These are phyloP conservation scores for Actias luna DNA, from an alignment of 2,888 invertebrate species.

Conservation along the genomic window DNA sequence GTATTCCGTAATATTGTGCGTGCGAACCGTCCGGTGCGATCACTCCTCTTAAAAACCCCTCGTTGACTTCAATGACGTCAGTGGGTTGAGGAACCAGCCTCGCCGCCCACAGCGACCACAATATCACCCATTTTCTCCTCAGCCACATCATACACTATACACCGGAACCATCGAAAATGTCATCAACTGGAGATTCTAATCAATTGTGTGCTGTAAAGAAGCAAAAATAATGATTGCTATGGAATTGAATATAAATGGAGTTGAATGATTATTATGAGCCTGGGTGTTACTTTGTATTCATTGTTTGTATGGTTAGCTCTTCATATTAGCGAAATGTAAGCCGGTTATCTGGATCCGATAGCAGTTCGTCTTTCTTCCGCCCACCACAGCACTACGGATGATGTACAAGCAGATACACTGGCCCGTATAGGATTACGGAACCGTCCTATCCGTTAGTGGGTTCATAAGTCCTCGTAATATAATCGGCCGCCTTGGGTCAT, in stretches of 20 bases:
- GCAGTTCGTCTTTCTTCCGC: too few species aligned
- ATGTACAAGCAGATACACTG: too few species aligned
- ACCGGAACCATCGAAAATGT: neutral
- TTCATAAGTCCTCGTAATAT: too few species aligned
- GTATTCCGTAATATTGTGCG: slow-evolving; percentile 53
- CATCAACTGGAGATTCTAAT: neutral
- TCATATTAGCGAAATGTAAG: too few species aligned
- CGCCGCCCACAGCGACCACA: slow-evolving; percentile 59
- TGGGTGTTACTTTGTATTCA: too few species aligned
- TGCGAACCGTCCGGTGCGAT: slow-evolving; percentile 54
- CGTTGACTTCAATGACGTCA: slow-evolving; percentile 39
- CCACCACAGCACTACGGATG: too few species aligned
- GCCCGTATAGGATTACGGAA: too few species aligned
- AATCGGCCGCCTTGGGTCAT: too few species aligned
- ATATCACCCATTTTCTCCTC: slow-evolving; percentile 51
- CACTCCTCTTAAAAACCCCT: slow-evolving; percentile 51
- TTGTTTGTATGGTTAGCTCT: too few species aligned
- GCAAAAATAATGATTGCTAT: neutral
- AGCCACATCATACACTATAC: slow-evolving; percentile 26
- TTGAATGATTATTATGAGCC: too few species aligned
- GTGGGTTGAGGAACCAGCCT: slow-evolving; percentile 58
- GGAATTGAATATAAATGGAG: neutral
- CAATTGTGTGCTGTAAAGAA: neutral
- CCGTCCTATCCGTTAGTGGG: too few species aligned
- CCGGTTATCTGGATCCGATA: too few species aligned